Evolutionary conservation across 2,888 invertebrate species (phyloP), one percentile per base, ranked within the genome.

Genomic region (Pandemis heparana): DNA sequence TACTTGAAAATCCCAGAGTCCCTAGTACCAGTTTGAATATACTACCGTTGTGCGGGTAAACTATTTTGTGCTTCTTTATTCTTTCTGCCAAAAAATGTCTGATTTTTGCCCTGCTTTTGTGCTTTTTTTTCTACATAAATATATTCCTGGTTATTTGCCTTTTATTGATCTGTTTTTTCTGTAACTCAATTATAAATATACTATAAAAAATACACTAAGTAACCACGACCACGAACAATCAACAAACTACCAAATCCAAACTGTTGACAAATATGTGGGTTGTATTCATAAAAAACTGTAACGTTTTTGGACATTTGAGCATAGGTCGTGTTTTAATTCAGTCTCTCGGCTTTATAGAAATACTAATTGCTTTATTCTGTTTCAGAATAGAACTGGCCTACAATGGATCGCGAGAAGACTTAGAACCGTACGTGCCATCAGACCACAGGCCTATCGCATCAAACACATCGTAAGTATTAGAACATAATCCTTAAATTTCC

Each of bases 361-460:
- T 61, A 0, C 10, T 23, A 0, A 64, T 12, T 56, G 51, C 73
- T 77, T 78, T 75, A 56, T 75, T 62, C 32, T 59, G 39, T 90
- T 86, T 62, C 89, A 94, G 94, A 81, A 89, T 93, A 70, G 94
- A 94, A 76, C 81, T 94, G 61, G 92, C 94, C 0, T 91, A 91
- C 84, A 92, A 92, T 89, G 94, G 94, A 5, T 94, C 94, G 0
- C 85, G 93, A 80, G 94, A 94, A 82, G 93, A 94, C 65, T 80
- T 94, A 81, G 93, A 94, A 1, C 93, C 94, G 0, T 94, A 94
- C 76, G 84, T 91, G 2, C 94, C 94, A 0, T 85, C 93, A 0
- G 87, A 92, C 14, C 91, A 94, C 77, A 85, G 94, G 75, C 90
- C 94, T 0, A n/a, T 85, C 56, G 91, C 86, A 12, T 90, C 92